These are phyloP conservation scores for Pluvialis apricaria DNA, from an alignment of 2,113 vertebrate species.

Conservation along the genomic window DNA sequence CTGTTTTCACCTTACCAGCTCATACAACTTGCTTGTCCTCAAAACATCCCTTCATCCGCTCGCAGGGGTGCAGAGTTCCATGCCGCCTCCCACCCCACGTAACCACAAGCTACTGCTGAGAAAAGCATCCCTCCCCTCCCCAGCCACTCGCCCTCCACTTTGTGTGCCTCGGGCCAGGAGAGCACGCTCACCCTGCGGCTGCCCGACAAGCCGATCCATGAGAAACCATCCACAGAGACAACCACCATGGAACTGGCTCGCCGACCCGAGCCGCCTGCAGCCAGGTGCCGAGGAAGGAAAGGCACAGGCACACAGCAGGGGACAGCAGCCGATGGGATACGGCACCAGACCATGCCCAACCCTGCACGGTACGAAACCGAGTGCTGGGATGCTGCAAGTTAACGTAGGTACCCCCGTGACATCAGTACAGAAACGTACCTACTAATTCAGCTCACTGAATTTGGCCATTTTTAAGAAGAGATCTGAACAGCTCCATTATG, in stretches of 20 bases:
- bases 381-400: neutral
- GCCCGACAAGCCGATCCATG: neutral
- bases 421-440: neutral
- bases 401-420: accelerated
- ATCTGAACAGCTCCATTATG: neutral
- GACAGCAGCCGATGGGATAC: accelerated
- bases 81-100: no score
- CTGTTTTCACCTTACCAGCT: no score
- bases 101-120: no score
- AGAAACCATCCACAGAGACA: neutral
- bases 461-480: neutral
- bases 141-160: neutral
- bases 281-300: neutral
- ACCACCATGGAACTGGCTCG: accelerated
- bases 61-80: no score
- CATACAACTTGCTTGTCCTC: no score
- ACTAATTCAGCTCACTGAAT: neutral
- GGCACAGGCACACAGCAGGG: neutral
- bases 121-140: neutral
- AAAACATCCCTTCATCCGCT: no score
- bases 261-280: neutral
- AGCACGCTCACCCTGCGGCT: no score
- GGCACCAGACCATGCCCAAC: accelerated
- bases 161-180: accelerated
- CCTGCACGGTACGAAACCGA: accelerated